Evolutionary conservation across 2,888 invertebrate genomes (phyloP).

Genomic region (Podotricha telesiphe): DNA sequence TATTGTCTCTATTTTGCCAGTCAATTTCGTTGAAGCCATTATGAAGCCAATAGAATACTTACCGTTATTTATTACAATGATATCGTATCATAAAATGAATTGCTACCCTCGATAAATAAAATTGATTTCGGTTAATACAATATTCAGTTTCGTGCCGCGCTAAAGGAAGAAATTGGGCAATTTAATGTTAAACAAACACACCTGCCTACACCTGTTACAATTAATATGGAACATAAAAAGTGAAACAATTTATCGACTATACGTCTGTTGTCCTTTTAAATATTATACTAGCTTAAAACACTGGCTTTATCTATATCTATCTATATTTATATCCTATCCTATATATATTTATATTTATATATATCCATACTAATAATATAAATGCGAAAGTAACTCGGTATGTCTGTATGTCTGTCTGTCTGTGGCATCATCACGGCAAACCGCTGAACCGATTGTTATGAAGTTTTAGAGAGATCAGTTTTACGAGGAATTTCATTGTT

Average conservation of each 20-base stretch:
- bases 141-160: constrained; percentile 17
- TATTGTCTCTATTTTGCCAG: not conserved
- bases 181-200: constrained; percentile 66
- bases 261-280: constrained; percentile 2
- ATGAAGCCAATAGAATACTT: constrained; percentile 6
- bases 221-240: constrained; percentile 30
- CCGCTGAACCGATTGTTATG: too few species aligned
- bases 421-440: too few species aligned
- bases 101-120: constrained; percentile 30
- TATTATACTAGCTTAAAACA: constrained; percentile 1
- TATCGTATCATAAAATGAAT: constrained; percentile 30
- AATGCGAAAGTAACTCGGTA: too few species aligned
- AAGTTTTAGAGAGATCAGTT: too few species aligned
- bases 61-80: constrained; percentile 9
- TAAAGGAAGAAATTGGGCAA: constrained; percentile 58
- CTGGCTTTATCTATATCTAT: not conserved
- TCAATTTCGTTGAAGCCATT: constrained; percentile 6
- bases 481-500: too few species aligned
- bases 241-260: constrained; percentile 27
- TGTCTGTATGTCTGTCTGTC: too few species aligned
- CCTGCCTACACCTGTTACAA: constrained; percentile 63
- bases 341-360: not conserved
- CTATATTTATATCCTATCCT: not conserved
- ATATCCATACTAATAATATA: too few species aligned
- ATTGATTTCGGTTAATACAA: constrained; percentile 37